Evolutionary conservation across 2,888 invertebrate species (phyloP).

Genomic region (Litoditis marina): DNA sequence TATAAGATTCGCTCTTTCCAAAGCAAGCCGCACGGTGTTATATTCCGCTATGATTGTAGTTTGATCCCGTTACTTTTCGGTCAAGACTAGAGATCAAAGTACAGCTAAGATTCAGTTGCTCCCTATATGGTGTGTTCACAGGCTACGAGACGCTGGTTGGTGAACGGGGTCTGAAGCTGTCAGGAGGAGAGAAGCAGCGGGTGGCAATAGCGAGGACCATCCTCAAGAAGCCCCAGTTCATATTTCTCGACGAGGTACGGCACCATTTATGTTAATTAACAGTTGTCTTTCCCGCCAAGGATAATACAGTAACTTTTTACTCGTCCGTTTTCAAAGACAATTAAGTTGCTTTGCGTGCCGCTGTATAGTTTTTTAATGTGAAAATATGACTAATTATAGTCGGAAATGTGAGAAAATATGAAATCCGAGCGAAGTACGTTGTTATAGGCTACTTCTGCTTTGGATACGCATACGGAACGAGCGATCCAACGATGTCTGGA

Average conservation of each 20-base stretch:
- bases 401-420: background rate
- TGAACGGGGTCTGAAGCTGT: conserved; percentile 86
- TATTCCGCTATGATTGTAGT: too few relatives aligned
- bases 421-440: too few relatives aligned
- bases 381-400: background rate
- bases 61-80: too few relatives aligned
- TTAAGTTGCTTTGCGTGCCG: background rate
- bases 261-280: background rate
- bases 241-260: conserved; percentile 83
- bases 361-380: background rate
- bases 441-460: conserved; percentile 71
- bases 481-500: conserved; percentile 71
- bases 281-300: background rate
- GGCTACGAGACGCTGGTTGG: conserved; percentile 71
- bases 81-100: background rate
- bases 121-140: conserved; percentile 24
- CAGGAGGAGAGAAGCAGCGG: conserved; percentile 95
- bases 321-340: background rate
- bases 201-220: conserved; percentile 94
- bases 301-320: background rate
- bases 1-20: too few relatives aligned
- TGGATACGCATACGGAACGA: conserved; percentile 91
- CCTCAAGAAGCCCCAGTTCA: conserved; percentile 83
- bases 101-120: too few relatives aligned
- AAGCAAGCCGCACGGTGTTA: too few relatives aligned